Evolutionary conservation across 2,113 vertebrate genomes (phyloP), one percentile per base, ranked within the genome.

Genomic region (Cairina moschata): DNA sequence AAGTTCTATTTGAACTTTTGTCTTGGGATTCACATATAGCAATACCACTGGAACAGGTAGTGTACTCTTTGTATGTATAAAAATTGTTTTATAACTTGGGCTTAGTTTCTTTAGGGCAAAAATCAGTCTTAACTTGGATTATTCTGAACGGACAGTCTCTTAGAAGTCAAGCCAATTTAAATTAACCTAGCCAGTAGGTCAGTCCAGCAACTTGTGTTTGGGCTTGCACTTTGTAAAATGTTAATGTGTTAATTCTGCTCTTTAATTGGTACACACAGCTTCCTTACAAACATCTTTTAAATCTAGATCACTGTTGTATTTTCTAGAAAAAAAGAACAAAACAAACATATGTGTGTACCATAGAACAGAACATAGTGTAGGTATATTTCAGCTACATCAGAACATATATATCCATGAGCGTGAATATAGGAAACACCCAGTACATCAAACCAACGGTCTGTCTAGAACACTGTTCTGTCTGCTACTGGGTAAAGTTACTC

Each of bases 61-160:
- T 31, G 21, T 71, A 5, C 11, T 23, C 38, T 85, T 50, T 79
- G 15, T 58, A 29, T 65, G 28, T 50, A 48, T 31, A 3, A 59
- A 85, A 21, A 71, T 44, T 17, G 58, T 59, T 80, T 71, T 83
- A 29, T 18, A 59, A 21, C 31, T 93, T 83, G 23, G 2, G 4
- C 84, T 87, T 63, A 32, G 17, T 75, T 81, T 85, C 15, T 79
- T 76, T 42, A 58, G 25, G 44, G n/a, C 46, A 84, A 84, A 92
- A 91, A 56, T 85, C 22, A 65, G 0, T 63, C 52, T 73, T 59
- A 36, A 20, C 1, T 1, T 63, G 54, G 13, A 6, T n/a, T 74
- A 66, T 65, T 86, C 32, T 1, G 2, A 78, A n/a, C 71, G 8
- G 8, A 29, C 34, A 71, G 16, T 21, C 28, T 73, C 25, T 21